These are phyloP conservation scores for Conops quadrifasciatus DNA, from an alignment of 2,888 invertebrate genomes.

Conservation along the genomic window DNA sequence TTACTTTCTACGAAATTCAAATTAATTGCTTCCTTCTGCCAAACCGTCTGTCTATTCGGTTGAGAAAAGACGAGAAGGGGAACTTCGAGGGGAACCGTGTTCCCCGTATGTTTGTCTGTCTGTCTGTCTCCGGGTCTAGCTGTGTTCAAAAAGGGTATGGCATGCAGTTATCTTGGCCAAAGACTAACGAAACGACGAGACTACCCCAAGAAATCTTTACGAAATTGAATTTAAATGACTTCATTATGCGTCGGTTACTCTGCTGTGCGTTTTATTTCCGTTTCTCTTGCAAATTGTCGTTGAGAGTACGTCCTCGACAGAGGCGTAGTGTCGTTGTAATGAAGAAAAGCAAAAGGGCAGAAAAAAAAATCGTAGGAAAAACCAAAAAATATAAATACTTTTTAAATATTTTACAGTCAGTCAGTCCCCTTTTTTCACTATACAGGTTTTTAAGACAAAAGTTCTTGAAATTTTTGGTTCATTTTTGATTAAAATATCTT, in stretches of 20 bases:
- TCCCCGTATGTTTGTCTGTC: neutral
- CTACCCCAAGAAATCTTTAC: conserved; percentile 25
- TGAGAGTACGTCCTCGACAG: neutral
- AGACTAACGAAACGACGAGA: neutral
- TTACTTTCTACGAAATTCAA: conserved; percentile 22
- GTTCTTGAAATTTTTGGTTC: too few relatives aligned
- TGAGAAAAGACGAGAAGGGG: too few relatives aligned
- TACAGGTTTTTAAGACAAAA: too few relatives aligned
- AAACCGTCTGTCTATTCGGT: neutral
- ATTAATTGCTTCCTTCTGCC: conserved; percentile 28
- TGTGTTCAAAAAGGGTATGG: neutral
- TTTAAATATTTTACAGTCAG: too few relatives aligned
- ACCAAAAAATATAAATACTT: too few relatives aligned
- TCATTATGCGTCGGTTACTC: conserved; percentile 22
- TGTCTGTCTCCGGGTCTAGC: neutral
- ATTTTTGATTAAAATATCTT: too few relatives aligned
- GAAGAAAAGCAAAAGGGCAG: too few relatives aligned
- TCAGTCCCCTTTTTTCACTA: too few relatives aligned
- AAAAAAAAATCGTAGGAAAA: too few relatives aligned
- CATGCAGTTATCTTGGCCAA: neutral
- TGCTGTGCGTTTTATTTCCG: conserved; percentile 29
- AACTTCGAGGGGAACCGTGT: neutral
- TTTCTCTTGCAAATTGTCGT: neutral
- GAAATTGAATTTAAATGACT: conserved; percentile 34
- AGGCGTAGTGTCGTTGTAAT: neutral